Conservation (phyloP, 2,113 vertebrate species). For the Mus spicilegus region DNA sequence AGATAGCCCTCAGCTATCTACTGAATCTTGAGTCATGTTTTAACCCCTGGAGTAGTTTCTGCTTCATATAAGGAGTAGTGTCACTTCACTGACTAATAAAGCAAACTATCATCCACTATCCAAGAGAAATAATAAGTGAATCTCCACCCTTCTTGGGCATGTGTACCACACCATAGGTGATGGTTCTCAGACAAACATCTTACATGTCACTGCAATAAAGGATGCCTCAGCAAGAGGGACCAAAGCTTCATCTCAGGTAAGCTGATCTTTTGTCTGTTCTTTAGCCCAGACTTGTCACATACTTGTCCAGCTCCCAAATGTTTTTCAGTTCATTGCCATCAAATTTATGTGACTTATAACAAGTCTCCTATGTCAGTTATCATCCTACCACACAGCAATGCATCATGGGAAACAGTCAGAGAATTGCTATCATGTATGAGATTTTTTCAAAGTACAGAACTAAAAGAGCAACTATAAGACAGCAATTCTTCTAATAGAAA, state of each 20-base stretch:
- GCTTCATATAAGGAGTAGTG: background rate
- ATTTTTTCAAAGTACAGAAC: background rate
- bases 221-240: background rate
- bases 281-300: background rate
- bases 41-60: background rate
- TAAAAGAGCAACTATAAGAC: background rate
- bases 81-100: background rate
- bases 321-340: background rate
- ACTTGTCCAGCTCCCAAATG: background rate
- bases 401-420: background rate
- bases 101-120: fast-evolving
- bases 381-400: background rate
- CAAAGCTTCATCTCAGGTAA: background rate
- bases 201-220: background rate
- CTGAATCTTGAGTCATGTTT: background rate
- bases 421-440: background rate
- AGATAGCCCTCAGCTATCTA: background rate
- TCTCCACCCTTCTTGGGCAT: background rate
- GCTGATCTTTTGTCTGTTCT: background rate
- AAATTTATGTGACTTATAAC: background rate
- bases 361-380: background rate
- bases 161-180: background rate
- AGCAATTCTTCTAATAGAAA: background rate
- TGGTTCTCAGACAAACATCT: background rate
- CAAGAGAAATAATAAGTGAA: background rate